phyloP scores from a whole-genome alignment of 1,140 invertebrate species.

The Trichogramma pretiosum region DNA sequence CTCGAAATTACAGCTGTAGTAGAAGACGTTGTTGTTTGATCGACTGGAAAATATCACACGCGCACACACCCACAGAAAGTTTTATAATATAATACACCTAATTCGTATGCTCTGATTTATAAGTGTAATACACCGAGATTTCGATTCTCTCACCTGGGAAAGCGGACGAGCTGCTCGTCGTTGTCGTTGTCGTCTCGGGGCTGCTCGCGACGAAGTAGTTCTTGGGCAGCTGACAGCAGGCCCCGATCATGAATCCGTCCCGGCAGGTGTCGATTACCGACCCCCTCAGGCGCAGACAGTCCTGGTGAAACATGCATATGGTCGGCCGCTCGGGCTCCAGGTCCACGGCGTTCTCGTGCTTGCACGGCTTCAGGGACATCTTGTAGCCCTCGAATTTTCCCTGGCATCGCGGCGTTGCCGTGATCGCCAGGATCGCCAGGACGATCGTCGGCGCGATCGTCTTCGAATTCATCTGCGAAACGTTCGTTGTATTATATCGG shows the following conservation, averaged over 20 bases:
- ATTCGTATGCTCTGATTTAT: slow-evolving; percentile 40
- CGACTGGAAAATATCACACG: too few relatives aligned
- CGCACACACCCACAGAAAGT: too few relatives aligned
- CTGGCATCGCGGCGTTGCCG: too few relatives aligned
- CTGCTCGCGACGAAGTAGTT: slow-evolving; percentile 31
- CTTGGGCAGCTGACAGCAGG: slow-evolving; percentile 68
- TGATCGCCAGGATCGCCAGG: too few relatives aligned
- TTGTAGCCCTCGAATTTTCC: slow-evolving; percentile 74
- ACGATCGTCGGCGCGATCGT: too few relatives aligned
- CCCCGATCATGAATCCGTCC: slow-evolving; percentile 84
- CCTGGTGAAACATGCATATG: slow-evolving; percentile 90
- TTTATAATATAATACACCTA: too few relatives aligned
- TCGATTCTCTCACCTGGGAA: slow-evolving; percentile 19
- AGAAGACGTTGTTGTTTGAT: slow-evolving; percentile 46
- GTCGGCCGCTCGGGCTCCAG: too few relatives aligned
- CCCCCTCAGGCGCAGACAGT: slow-evolving; percentile 71
- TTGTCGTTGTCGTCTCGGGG: slow-evolving; percentile 29
- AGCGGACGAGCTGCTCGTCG: slow-evolving; percentile 31
- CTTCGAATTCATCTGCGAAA: too few relatives aligned
- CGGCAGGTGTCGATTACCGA: slow-evolving; percentile 81
- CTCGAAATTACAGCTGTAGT: too few relatives aligned
- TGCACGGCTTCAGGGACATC: slow-evolving; percentile 70
- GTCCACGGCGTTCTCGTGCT: too few relatives aligned
- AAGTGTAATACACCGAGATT: slow-evolving; percentile 46
- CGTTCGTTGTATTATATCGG: too few relatives aligned